A percentile compares a stretch with the other conserved stretches of the same genome.
Evolutionary conservation across 1,140 invertebrate species (phyloP).

Genomic region (Leptinotarsa undecemlineata): DNA sequence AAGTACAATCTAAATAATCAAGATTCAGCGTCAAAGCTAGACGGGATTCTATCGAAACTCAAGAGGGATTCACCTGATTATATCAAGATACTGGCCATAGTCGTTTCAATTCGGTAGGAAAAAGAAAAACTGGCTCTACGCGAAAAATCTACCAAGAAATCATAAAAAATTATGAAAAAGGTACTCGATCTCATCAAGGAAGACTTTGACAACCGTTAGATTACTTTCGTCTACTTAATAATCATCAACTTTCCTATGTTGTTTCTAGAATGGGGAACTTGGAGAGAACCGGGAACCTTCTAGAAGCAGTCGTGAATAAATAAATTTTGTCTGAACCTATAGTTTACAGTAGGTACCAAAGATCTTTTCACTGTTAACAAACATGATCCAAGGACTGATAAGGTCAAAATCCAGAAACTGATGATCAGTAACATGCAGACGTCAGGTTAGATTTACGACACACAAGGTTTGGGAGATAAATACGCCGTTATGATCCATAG

Average conservation of each 20-base stretch:
- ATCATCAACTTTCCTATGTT: conserved; percentile 80
- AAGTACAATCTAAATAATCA: background rate
- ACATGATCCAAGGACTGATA: conserved; percentile 28
- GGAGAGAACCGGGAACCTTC: conserved; percentile 38
- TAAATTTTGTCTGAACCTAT: conserved; percentile 28
- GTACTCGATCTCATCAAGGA: too few relatives aligned
- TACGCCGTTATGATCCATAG: conserved; percentile 40
- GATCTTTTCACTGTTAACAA: conserved; percentile 43
- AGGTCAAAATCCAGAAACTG: conserved; percentile 42
- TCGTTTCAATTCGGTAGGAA: conserved; percentile 47
- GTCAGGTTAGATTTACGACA: conserved; percentile 49
- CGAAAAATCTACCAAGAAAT: conserved; percentile 34
- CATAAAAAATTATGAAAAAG: too few relatives aligned
- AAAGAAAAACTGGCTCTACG: conserved; percentile 45
- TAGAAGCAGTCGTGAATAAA: conserved; percentile 38
- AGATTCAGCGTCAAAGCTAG: conserved; percentile 18
- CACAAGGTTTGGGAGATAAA: conserved; percentile 33
- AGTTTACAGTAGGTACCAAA: conserved; percentile 46
- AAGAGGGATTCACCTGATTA: conserved; percentile 25
- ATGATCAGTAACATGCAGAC: conserved; percentile 51
- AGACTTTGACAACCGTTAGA: conserved; percentile 37
- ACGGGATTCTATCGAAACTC: conserved; percentile 5
- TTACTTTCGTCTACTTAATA: conserved; percentile 71
- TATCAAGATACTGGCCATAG: conserved; percentile 42
- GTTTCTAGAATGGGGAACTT: conserved; percentile 42